A percentile compares a stretch with the other conserved stretches of the same genome.
Evolutionary conservation across 2,888 invertebrate species (phyloP).

Genomic region (Drosophila melanosoma): DNA sequence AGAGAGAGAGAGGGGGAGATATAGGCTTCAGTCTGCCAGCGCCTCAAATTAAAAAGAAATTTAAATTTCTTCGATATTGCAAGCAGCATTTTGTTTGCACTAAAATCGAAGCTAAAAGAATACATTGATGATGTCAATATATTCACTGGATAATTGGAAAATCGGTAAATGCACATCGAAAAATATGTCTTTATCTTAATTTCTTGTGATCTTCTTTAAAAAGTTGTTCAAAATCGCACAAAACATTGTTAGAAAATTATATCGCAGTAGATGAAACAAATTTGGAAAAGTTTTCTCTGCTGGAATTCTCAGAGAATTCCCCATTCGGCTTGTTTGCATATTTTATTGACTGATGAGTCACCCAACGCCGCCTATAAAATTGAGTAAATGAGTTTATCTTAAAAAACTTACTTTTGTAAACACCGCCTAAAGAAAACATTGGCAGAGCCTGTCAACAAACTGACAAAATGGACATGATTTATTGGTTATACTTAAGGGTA

Average conservation of each 20-base stretch:
- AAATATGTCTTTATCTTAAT: background rate
- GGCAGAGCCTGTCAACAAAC: background rate
- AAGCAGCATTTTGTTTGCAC: background rate
- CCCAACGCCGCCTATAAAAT: background rate
- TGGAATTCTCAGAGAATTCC: background rate
- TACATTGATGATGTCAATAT: background rate
- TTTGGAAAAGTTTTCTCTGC: background rate
- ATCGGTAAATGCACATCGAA: background rate
- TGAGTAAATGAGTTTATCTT: constrained; percentile 4
- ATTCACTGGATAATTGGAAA: background rate
- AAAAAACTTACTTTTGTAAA: background rate
- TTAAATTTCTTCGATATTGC: constrained; percentile 11
- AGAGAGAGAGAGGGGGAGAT: constrained; percentile 4
- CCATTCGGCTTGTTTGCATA: background rate
- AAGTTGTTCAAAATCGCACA: background rate
- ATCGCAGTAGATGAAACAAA: background rate
- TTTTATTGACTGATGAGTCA: constrained; percentile 36
- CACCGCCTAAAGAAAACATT: background rate
- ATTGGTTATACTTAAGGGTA: background rate
- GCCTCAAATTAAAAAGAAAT: constrained; percentile 39
- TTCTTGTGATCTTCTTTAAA: background rate
- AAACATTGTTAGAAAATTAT: background rate
- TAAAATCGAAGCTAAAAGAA: background rate
- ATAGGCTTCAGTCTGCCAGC: constrained; percentile 5
- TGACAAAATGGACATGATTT: background rate